Percentiles rank a stretch among this genome's conserved stretches.
phyloP scores from a whole-genome alignment of 2,797 vertebrate species.

The Poecilia wingei region DNA sequence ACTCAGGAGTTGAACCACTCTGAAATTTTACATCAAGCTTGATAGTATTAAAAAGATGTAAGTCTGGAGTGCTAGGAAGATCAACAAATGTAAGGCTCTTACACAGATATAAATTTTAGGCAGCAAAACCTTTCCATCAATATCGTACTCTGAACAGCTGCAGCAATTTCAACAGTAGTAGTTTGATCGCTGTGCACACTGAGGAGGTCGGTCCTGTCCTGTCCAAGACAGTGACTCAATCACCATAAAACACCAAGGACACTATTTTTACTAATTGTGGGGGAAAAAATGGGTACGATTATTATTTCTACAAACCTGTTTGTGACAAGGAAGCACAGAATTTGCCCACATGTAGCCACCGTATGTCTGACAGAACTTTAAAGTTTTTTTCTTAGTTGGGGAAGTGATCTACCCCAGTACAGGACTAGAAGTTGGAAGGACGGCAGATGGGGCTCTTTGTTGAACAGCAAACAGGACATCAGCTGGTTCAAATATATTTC shows the following conservation, averaged over 20 bases:
- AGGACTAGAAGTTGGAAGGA: background rate
- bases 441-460: background rate
- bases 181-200: background rate
- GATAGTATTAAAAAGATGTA: background rate
- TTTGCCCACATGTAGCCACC: background rate
- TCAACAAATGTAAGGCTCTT: background rate
- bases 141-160: background rate
- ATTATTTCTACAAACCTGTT: background rate
- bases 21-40: background rate
- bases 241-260: background rate
- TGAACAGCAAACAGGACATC: background rate
- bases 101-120: background rate
- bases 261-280: background rate
- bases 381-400: background rate
- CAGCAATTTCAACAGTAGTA: background rate
- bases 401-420: background rate
- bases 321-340: background rate
- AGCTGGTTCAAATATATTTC: background rate
- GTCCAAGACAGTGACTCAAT: background rate
- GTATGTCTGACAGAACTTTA: background rate
- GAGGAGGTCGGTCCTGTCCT: background rate
- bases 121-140: no score
- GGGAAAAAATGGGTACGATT: background rate
- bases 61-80: background rate
- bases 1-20: background rate